phyloP scores from a whole-genome alignment of 1,140 invertebrate genomes.

The Dysdera silvatica region DNA sequence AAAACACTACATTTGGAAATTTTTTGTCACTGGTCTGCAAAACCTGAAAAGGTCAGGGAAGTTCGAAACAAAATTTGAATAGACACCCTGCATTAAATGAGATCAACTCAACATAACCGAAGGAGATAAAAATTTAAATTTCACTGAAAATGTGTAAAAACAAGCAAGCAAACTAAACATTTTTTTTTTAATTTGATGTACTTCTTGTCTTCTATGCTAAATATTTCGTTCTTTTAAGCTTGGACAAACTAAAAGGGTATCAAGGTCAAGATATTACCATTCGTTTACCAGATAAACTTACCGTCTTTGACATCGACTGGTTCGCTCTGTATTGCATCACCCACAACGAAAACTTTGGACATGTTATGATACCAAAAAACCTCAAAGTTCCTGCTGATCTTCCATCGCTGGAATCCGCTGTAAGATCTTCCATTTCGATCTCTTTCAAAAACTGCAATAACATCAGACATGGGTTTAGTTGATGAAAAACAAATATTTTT shows the following conservation, averaged over 20 bases:
- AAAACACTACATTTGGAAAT: no score
- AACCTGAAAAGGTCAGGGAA: no score
- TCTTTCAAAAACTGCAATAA: no score
- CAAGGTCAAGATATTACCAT: conserved; percentile 64
- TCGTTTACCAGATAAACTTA: conserved; percentile 69
- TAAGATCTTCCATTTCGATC: conserved; percentile 4
- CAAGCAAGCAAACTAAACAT: background rate
- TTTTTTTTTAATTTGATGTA: background rate
- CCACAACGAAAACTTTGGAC: conserved; percentile 62
- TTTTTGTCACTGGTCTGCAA: no score
- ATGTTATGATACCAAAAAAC: conserved; percentile 66
- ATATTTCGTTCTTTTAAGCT: conserved; percentile 45
- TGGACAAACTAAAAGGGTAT: conserved; percentile 63
- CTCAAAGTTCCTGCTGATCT: conserved; percentile 69
- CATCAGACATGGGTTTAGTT: no score
- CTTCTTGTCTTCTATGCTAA: background rate
- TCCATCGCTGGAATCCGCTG: conserved; percentile 12
- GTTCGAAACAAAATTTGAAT: no score
- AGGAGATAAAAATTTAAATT: no score
- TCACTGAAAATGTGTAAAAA: conserved; percentile 1
- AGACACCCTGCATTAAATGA: no score
- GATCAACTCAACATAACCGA: background rate
- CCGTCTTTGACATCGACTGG: conserved; percentile 78
- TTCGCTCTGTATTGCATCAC: conserved; percentile 68
- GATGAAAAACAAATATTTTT: no score